phyloP scores from a whole-genome alignment of 2,888 invertebrate genomes.

The Hirtodrosophila cameraria region DNA sequence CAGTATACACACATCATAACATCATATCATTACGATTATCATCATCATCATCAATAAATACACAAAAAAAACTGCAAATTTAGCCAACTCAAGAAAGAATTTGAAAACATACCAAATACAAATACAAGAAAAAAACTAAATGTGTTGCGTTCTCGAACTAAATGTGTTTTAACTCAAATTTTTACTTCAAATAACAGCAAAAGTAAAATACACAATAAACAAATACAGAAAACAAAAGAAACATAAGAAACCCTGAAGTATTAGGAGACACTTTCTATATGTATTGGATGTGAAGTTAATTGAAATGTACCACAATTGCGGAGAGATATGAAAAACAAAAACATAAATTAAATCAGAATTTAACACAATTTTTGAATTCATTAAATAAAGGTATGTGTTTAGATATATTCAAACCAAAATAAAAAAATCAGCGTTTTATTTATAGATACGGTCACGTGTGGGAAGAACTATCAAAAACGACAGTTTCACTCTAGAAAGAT shows the following conservation, averaged over 20 bases:
- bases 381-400: conserved; percentile 84
- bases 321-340: conserved; percentile 45
- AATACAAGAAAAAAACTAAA: conserved; percentile 54
- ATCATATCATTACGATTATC: conserved; percentile 20
- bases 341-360: conserved; percentile 70
- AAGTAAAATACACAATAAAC: conserved; percentile 31
- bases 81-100: conserved; percentile 51
- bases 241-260: conserved; percentile 54
- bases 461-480: too few relatives aligned
- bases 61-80: conserved; percentile 47
- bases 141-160: conserved; percentile 75
- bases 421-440: conserved; percentile 21
- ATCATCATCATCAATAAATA: conserved; percentile 6
- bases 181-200: conserved; percentile 71
- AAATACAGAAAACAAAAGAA: conserved; percentile 23
- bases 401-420: conserved; percentile 82
- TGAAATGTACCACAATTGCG: conserved; percentile 60
- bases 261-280: conserved; percentile 63
- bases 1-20: conserved; percentile 34
- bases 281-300: conserved; percentile 57
- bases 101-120: conserved; percentile 39
- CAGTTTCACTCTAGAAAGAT: too few relatives aligned
- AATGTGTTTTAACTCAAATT: conserved; percentile 75
- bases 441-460: neutral
- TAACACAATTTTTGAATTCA: conserved; percentile 82